A percentile compares a stretch with the other conserved stretches of the same genome.
phyloP scores from a whole-genome alignment of 1,140 invertebrate genomes.

The Eueides isabella region DNA sequence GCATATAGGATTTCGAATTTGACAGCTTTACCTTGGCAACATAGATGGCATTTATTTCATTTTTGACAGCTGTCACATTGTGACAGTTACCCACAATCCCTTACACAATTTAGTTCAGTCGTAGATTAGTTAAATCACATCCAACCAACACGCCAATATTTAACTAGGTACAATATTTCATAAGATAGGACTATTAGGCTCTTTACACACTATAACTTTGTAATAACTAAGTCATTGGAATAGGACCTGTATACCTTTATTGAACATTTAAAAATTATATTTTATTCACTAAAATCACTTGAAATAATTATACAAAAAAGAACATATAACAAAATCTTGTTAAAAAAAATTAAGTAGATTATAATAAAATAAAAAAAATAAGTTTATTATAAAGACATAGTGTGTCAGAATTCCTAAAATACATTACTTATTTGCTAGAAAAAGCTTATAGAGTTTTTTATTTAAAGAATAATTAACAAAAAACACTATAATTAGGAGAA shows the following conservation, averaged over 20 bases:
- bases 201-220: constrained; percentile 10
- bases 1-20: background rate
- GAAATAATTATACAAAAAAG: too few relatives aligned
- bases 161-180: constrained; percentile 36
- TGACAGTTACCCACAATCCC: background rate
- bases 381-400: constrained; percentile 1
- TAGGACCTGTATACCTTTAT: too few relatives aligned
- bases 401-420: background rate
- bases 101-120: constrained; percentile 16
- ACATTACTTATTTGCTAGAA: constrained; percentile 27
- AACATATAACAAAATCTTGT: too few relatives aligned
- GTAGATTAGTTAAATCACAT: constrained; percentile 19
- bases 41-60: background rate
- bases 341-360: too few relatives aligned
- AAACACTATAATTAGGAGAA: background rate
- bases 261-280: too few relatives aligned
- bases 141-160: constrained; percentile 28
- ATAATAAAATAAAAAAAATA: background rate
- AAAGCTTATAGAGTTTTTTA: constrained; percentile 27
- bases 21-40: background rate
- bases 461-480: constrained; percentile 15
- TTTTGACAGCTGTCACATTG: background rate
- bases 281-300: too few relatives aligned
- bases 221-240: background rate
- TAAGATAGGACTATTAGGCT: constrained; percentile 30